These are phyloP conservation scores for Phycodurus eques DNA, from an alignment of 2,113 vertebrate species.

Conservation along the genomic window DNA sequence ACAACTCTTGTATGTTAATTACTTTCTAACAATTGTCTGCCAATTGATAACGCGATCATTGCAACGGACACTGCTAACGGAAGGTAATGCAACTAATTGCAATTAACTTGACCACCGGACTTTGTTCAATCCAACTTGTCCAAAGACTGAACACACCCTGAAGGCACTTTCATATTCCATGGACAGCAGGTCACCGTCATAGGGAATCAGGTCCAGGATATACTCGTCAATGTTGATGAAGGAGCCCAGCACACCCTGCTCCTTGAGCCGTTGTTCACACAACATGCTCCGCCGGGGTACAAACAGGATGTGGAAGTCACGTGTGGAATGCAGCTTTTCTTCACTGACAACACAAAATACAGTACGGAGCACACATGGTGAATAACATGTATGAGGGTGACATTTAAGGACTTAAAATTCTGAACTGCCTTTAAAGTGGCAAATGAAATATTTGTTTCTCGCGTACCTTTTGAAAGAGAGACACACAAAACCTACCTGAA, in stretches of 20 bases:
- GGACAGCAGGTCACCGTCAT: constrained; percentile 92
- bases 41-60: background rate
- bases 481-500: constrained; percentile 72
- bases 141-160: constrained; percentile 74
- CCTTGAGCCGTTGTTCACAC: constrained; percentile 93
- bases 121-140: background rate
- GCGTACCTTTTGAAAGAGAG: background rate
- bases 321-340: constrained; percentile 79
- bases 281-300: constrained; percentile 91
- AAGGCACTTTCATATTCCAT: constrained; percentile 96
- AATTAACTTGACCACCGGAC: background rate
- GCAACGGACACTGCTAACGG: background rate
- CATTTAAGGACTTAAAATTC: background rate
- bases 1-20: background rate
- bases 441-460: background rate
- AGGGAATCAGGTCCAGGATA: constrained; percentile 92
- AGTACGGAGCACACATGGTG: background rate
- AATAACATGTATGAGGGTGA: background rate
- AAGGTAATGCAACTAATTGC: background rate
- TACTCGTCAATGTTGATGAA: constrained; percentile 92
- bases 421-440: background rate
- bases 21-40: background rate
- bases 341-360: constrained; percentile 72
- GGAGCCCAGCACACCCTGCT: constrained; percentile 86
- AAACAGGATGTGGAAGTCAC: constrained; percentile 95